These are phyloP conservation scores for Harpalus rufipes DNA, from an alignment of 2,888 invertebrate genomes.

Conservation along the genomic window DNA sequence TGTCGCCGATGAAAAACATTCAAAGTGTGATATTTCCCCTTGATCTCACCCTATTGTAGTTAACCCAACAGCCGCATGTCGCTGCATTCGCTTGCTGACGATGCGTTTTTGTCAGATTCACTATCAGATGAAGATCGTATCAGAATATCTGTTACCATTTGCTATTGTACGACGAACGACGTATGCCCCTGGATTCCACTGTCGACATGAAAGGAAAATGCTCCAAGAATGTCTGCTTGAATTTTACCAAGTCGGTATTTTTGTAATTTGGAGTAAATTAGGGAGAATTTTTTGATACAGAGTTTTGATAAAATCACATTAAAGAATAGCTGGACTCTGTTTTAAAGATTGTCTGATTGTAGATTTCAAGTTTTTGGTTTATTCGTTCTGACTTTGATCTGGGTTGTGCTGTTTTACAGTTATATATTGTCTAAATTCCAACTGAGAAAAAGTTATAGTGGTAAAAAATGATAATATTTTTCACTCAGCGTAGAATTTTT, in stretches of 20 bases:
- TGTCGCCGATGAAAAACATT: slow-evolving; percentile 44
- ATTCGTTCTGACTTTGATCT: slow-evolving; percentile 40
- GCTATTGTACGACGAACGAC: slow-evolving; percentile 55
- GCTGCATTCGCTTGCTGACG: slow-evolving; percentile 43
- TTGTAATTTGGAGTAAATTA: slow-evolving; percentile 65
- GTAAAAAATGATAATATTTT: neutral
- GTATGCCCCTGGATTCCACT: slow-evolving; percentile 49
- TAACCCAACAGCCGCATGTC: slow-evolving; percentile 6
- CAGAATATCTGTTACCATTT: slow-evolving; percentile 64
- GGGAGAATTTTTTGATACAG: slow-evolving; percentile 65
- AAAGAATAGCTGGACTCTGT: slow-evolving; percentile 47
- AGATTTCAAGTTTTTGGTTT: slow-evolving; percentile 23
- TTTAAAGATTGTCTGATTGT: neutral
- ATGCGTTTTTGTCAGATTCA: slow-evolving; percentile 40
- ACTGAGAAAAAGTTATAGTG: neutral
- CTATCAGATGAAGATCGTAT: slow-evolving; percentile 64
- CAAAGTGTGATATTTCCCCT: slow-evolving; percentile 38
- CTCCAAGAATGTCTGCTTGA: slow-evolving; percentile 57
- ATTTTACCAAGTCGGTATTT: slow-evolving; percentile 57
- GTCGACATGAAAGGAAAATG: slow-evolving; percentile 45
- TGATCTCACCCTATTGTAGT: slow-evolving; percentile 63
- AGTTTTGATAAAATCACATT: slow-evolving; percentile 62
- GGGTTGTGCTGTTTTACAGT: slow-evolving; percentile 34
- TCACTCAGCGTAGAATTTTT: neutral
- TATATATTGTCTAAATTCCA: slow-evolving; percentile 14